These are phyloP conservation scores for Cynopterus brachyotis DNA, from an alignment of 2,113 vertebrate genomes.

Conservation along the genomic window DNA sequence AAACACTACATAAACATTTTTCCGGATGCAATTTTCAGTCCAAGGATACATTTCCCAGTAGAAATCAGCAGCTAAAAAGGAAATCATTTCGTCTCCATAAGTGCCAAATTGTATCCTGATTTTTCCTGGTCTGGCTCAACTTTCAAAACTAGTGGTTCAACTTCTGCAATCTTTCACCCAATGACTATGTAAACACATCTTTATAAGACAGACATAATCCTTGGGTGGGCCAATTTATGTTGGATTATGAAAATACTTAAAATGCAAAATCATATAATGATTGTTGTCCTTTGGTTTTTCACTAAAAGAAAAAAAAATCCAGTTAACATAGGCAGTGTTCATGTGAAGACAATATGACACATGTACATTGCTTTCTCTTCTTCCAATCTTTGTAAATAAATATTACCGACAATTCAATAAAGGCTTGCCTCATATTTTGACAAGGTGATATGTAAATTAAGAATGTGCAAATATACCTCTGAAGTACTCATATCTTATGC, in stretches of 20 bases:
- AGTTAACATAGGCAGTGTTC: constrained; percentile 58
- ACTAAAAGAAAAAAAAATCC: constrained; percentile 73
- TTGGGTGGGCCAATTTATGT: constrained; percentile 91
- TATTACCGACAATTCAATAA: constrained; percentile 56
- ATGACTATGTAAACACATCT: constrained; percentile 92
- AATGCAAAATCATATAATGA: constrained; percentile 91
- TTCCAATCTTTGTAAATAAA: constrained; percentile 71
- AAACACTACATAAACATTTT: constrained; percentile 99
- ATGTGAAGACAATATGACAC: constrained; percentile 43
- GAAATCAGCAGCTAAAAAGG: constrained; percentile 99
- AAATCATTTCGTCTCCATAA: constrained; percentile 99
- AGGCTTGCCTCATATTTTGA: constrained; percentile 67
- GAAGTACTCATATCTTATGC: not conserved
- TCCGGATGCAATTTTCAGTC: constrained; percentile 99
- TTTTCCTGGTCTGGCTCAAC: constrained; percentile 97
- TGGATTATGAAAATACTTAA: constrained; percentile 92
- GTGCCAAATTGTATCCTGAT: constrained; percentile 99
- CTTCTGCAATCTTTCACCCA: constrained; percentile 94
- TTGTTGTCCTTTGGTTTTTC: constrained; percentile 87
- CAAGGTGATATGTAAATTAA: constrained; percentile 55
- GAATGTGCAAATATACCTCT: not conserved
- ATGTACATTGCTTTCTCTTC: constrained; percentile 58
- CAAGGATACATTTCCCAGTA: constrained; percentile 99
- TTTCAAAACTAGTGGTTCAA: constrained; percentile 94
- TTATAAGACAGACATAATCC: constrained; percentile 90